These are phyloP conservation scores for Emydura subglobosa DNA, from an alignment of 2,113 vertebrate species.

Conservation along the genomic window DNA sequence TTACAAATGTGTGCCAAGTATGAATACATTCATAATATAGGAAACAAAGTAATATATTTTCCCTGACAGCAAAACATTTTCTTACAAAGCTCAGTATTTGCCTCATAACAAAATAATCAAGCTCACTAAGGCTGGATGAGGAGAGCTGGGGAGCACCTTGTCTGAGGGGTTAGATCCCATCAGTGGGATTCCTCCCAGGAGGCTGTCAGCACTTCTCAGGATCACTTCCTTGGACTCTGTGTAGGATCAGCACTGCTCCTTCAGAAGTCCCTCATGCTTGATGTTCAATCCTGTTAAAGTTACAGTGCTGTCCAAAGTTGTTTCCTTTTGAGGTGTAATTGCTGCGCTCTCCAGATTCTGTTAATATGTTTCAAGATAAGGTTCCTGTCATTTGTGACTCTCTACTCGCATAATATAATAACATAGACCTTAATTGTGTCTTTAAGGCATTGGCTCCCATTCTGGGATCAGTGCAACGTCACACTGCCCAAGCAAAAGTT, in stretches of 20 bases:
- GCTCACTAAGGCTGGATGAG: neutral
- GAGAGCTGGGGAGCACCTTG: neutral
- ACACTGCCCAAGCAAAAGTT: neutral
- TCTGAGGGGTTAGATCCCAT: neutral
- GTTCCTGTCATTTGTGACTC: neutral
- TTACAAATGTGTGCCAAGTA: slow-evolving; percentile 40
- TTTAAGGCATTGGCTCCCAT: neutral
- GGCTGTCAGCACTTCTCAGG: neutral
- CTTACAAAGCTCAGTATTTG: slow-evolving; percentile 29
- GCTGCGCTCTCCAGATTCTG: neutral
- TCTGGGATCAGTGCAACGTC: neutral
- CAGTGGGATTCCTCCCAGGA: neutral
- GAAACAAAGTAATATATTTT: neutral
- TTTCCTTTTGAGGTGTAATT: neutral
- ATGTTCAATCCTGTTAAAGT: neutral
- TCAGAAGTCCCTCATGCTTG: neutral
- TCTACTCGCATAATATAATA: neutral
- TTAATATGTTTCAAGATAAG: neutral
- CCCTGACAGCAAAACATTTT: neutral
- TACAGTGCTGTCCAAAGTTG: too few relatives aligned
- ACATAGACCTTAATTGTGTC: neutral
- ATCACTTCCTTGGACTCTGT: neutral
- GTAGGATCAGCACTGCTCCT: neutral
- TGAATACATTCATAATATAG: neutral
- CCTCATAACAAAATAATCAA: neutral